Percentiles rank a stretch among this genome's conserved stretches.
Evolutionary conservation across 2,113 vertebrate genomes (phyloP).

Genomic region (Pseudonaja textilis): DNA sequence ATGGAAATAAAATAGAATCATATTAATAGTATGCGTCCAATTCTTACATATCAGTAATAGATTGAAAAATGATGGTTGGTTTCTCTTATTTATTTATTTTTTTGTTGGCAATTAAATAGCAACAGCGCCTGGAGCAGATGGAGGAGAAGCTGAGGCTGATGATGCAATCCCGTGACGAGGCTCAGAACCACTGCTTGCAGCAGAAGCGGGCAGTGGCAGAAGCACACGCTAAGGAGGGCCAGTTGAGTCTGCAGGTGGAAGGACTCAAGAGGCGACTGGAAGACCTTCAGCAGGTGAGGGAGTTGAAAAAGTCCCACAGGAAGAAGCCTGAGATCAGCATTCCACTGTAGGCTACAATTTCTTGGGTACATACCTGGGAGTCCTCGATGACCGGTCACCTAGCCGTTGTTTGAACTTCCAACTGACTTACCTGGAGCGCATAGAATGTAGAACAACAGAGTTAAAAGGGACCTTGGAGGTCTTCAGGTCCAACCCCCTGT

Average conservation of each 20-base stretch:
- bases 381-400: not conserved
- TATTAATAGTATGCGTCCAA: not conserved
- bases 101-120: constrained; percentile 64
- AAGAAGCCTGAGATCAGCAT: not conserved
- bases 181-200: constrained; percentile 80
- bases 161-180: constrained; percentile 81
- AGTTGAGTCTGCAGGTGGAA: constrained; percentile 77
- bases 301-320: not conserved
- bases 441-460: too few species aligned
- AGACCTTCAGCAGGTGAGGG: constrained; percentile 85
- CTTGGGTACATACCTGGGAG: not conserved
- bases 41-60: not conserved
- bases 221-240: constrained; percentile 76
- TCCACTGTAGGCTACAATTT: not conserved
- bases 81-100: too few species aligned
- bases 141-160: constrained; percentile 85
- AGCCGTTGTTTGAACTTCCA: not conserved
- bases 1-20: not conserved
- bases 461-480: too few species aligned
- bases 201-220: constrained; percentile 83
- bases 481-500: too few species aligned
- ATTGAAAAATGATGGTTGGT: not conserved
- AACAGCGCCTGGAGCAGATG: constrained; percentile 77
- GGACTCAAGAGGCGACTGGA: constrained; percentile 77
- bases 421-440: not conserved